Evolutionary conservation across 2,888 invertebrate genomes (phyloP), one percentile per base, ranked within the genome.

Genomic region (Vesta saturnalis): DNA sequence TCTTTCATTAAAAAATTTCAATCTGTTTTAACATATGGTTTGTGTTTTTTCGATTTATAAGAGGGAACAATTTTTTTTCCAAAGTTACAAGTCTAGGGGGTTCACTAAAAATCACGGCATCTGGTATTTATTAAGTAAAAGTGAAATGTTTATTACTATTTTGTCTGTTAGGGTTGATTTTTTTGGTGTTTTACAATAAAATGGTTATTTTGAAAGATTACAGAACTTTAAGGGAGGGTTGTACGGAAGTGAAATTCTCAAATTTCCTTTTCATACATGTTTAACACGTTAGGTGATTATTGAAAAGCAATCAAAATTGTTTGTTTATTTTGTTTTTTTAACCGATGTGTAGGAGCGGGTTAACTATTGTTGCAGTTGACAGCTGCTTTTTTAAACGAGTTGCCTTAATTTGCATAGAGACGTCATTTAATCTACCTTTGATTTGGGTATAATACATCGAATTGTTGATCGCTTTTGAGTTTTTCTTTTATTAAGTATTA

Each of bases 91-190:
- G n/a, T n/a, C 19, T 18, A 19, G 52, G 52, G 47, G 15, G 47
- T 49, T 49, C 59, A 62, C 59, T 70, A 64, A 69, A 67, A 70
- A 35, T 69, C 54, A 69, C 68, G 72, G 74, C 78, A 78, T 78
- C 77, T 78, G 78, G 76, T 75, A 73, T 76, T 77, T 78, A 77
- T 78, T 78, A 78, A 76, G 69, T 18, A 57, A 67, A 71, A 69
- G 72, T 77, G 77, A 77, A 76, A 77, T 75, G 76, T 77, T 77
- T 77, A 77, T 68, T 72, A 70, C 67, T 66, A 60, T 72, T 72
- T 70, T 70, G 71, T 72, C 71, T 69, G 55, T 14, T 54, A 57
- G 67, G 70, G 69, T 59, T 71, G 68, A 69, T 65, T 64, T 59
- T 72, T 72, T 39, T 62, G 61, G 30, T 49, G 18, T 30, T 47